A percentile compares a stretch with the other conserved stretches of the same genome.
These are phyloP conservation scores for Tiliacea citrago DNA, from an alignment of 2,888 invertebrate species.

Conservation along the genomic window DNA sequence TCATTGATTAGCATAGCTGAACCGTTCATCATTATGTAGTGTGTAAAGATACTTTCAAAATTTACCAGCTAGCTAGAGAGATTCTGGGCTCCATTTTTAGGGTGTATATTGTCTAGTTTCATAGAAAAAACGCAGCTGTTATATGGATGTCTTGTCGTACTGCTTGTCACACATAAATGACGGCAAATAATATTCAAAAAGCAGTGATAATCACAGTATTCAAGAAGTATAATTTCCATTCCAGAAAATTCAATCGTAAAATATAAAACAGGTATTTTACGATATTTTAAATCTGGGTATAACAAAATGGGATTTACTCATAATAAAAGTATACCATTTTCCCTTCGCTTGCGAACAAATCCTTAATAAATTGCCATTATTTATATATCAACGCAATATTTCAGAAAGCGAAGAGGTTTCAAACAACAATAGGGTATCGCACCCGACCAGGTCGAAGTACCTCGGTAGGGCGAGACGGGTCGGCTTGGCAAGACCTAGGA, in stretches of 20 bases:
- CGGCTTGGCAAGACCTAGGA: conserved; percentile 81
- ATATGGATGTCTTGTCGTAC: neutral
- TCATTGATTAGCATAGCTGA: neutral
- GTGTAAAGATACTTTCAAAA: neutral
- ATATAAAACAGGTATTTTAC: conserved; percentile 37
- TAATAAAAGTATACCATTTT: neutral
- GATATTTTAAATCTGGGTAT: conserved; percentile 14
- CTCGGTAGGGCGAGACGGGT: conserved; percentile 83
- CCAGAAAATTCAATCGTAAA: conserved; percentile 20
- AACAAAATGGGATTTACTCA: neutral
- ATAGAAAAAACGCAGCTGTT: neutral
- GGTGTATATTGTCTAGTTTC: neutral
- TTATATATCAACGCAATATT: conserved; percentile 62
- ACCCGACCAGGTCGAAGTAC: conserved; percentile 79
- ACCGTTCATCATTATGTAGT: neutral
- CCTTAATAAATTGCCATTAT: neutral
- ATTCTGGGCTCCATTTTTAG: neutral
- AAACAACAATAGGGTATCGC: conserved; percentile 73
- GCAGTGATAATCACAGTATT: too few relatives aligned
- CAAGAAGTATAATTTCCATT: neutral
- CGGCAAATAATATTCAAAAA: too few relatives aligned
- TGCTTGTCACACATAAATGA: neutral
- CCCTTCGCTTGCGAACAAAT: conserved; percentile 35
- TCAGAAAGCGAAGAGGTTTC: conserved; percentile 78
- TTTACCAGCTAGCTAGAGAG: neutral